phyloP scores from a whole-genome alignment of 2,113 vertebrate genomes.

The Cyanocitta stelleri region DNA sequence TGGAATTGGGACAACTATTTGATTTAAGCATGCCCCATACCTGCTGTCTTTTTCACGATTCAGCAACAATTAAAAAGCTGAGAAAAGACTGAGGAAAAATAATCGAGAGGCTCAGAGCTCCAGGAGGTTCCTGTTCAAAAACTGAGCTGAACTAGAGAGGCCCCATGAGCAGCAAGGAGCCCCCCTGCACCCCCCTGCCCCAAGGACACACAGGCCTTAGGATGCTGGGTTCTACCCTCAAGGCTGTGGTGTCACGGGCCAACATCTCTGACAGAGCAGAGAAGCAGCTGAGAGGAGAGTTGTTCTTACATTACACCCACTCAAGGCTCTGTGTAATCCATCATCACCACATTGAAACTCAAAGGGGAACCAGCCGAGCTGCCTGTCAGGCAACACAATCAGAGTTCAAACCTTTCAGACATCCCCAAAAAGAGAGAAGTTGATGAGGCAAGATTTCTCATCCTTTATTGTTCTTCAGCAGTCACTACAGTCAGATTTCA shows the following conservation, averaged over 20 bases:
- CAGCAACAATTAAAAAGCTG: neutral
- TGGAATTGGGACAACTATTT: neutral
- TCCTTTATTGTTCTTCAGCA: neutral
- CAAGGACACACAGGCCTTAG: neutral
- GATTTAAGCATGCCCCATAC: neutral
- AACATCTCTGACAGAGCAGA: neutral
- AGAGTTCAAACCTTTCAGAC: neutral
- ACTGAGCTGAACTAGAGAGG: neutral
- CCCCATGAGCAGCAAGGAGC: neutral
- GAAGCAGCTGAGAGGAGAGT: neutral
- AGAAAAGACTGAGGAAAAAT: neutral
- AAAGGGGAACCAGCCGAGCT: neutral
- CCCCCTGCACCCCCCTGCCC: neutral
- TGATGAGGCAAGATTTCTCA: neutral
- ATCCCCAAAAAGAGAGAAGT: neutral
- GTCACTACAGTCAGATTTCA: neutral
- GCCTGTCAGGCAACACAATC: neutral
- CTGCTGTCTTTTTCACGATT: neutral
- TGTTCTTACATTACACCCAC: neutral
- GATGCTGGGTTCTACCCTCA: neutral
- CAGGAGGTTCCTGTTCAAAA: neutral
- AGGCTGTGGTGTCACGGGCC: accelerated
- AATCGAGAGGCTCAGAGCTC: neutral
- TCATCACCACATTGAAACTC: neutral
- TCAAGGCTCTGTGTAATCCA: neutral